Base-by-base conservation (phyloP, 2,113 vertebrate species). In the Gambusia affinis region DNA sequence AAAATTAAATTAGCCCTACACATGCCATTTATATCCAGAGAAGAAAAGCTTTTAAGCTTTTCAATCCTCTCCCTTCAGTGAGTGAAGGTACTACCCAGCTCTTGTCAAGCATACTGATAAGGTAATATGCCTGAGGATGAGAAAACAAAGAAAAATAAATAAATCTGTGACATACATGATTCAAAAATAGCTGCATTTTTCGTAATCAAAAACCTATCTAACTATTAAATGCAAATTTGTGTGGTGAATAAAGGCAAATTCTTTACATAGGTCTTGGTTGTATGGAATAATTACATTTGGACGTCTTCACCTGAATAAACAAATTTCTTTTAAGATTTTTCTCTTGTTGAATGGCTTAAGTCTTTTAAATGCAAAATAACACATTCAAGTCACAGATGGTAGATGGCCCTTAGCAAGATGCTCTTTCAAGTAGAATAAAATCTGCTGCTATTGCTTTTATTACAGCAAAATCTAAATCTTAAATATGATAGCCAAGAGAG, bases 21-120 rank as follows among this genome's bases (percentile, higher is more conserved):
- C 66, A 54, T 54, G n/a, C 19, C 30, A 80, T 78, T 79, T 72
- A 76, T 69, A 82, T 54, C 71, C 67, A 79, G 74, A 79, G 64
- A 81, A 69, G 64, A 37, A 4, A 84, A 84, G 75, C 76, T 81
- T 85, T 86, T 74, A 79, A 80, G 79, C 72, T 82, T 75, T 76
- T 76, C 54, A 60, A 70, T 62, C 66, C 31, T 64, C 67, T 76
- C 73, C 17, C 67, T 54, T 72, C 80, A 76, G 67, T 63, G 3
- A 11, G 12, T 70, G 62, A 76, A 78, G 75, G 81, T 77, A 60
- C 74, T 44, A 72, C 60, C 68, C 71, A 64, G 10, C 30, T 65
- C 39, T 22, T 60, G 73, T 70, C 54, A 78, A 57, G 57, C 72
- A 80, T 80, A 79, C 57, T 70, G 75, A 89, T 85, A 76, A 85